Conservation (phyloP, 2,888 invertebrate species). For the Andrena hattorfiana region DNA sequence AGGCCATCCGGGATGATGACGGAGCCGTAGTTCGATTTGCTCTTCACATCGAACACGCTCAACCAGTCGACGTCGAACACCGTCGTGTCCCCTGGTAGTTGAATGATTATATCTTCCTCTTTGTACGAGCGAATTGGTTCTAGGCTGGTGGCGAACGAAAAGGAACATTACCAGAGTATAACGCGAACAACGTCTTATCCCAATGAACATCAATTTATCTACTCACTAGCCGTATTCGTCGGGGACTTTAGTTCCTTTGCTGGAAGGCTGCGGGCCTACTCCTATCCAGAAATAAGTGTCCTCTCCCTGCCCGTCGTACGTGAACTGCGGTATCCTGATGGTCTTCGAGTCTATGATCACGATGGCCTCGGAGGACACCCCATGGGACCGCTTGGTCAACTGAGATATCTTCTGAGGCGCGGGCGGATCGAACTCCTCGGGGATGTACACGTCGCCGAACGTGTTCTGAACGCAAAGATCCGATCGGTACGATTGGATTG, state of each 20-base stretch:
- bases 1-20: constrained; percentile 92
- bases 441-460: constrained; percentile 95
- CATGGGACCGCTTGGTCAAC: constrained; percentile 88
- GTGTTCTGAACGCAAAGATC: constrained; percentile 87
- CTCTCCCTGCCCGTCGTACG: constrained; percentile 91
- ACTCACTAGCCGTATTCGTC: constrained; percentile 97
- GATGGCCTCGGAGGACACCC: constrained; percentile 90
- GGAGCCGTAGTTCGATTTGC: constrained; percentile 90
- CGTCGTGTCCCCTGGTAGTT: constrained; percentile 93
- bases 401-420: constrained; percentile 88
- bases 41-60: constrained; percentile 90
- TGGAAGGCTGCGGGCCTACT: constrained; percentile 94
- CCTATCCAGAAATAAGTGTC: constrained; percentile 96
- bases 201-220: neutral
- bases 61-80: constrained; percentile 95
- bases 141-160: constrained; percentile 86
- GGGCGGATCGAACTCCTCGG: constrained; percentile 96
- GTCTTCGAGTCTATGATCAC: constrained; percentile 93
- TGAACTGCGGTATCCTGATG: constrained; percentile 91
- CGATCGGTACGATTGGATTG: too few species aligned
- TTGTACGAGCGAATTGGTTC: constrained; percentile 91
- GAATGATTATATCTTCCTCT: constrained; percentile 90
- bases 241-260: constrained; percentile 93
- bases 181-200: neutral
- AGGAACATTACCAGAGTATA: neutral